Evolutionary conservation across 2,888 invertebrate species (phyloP).

Genomic region (Papilio demoleus): DNA sequence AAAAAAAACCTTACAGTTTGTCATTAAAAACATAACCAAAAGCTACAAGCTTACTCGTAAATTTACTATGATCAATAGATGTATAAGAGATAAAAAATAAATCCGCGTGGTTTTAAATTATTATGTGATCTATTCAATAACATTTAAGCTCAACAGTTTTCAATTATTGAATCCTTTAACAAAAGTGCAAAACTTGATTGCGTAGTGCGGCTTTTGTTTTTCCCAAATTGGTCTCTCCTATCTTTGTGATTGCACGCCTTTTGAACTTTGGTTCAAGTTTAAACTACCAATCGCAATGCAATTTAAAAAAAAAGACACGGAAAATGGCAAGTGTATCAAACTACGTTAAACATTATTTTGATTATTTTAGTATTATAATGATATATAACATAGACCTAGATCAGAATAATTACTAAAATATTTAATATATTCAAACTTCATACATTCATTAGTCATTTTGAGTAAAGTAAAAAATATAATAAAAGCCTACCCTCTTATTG

Average conservation of each 20-base stretch:
- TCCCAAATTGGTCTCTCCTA: background rate
- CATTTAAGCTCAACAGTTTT: background rate
- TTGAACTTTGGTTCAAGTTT: background rate
- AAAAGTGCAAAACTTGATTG: conserved; percentile 9
- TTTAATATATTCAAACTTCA: too few species aligned
- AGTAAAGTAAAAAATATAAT: background rate
- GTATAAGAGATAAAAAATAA: background rate
- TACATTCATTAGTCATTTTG: background rate
- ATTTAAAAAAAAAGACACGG: too few species aligned
- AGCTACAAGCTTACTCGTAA: background rate
- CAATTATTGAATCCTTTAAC: background rate
- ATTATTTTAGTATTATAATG: too few species aligned
- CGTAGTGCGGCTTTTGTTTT: background rate
- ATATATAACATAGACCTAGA: too few species aligned
- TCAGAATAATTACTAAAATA: too few species aligned
- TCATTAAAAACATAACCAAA: too few species aligned
- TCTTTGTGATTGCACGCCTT: conserved; percentile 6
- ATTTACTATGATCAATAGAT: background rate
- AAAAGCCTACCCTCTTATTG: background rate
- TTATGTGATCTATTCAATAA: background rate
- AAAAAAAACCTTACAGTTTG: too few species aligned
- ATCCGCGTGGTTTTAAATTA: background rate
- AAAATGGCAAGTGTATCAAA: too few species aligned
- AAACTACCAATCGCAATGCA: background rate
- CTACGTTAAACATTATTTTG: too few species aligned